These are phyloP conservation scores for Drosophila ogumai DNA, from an alignment of 1,140 invertebrate species.

Conservation along the genomic window DNA sequence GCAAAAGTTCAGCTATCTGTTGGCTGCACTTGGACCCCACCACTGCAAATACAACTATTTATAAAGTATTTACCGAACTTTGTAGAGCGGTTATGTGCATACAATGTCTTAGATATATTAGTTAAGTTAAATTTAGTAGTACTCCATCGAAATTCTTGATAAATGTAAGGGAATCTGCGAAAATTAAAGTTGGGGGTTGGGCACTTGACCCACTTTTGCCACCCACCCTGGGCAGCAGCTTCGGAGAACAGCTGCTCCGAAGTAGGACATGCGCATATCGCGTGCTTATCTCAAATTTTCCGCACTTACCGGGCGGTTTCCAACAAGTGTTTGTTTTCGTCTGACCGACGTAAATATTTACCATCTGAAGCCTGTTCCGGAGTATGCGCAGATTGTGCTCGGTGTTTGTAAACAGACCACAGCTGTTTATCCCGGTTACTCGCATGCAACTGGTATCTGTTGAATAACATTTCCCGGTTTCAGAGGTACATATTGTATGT, in stretches of 20 bases:
- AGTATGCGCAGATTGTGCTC: conserved; percentile 67
- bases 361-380: conserved; percentile 21
- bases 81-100: not conserved
- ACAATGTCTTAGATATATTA: too few species aligned
- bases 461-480: conserved; percentile 12
- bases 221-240: conserved; percentile 49
- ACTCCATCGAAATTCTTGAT: not conserved
- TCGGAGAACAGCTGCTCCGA: conserved; percentile 59
- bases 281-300: conserved; percentile 61
- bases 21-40: conserved; percentile 7
- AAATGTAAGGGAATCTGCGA: conserved; percentile 29
- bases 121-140: not conserved
- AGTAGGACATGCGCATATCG: conserved; percentile 71
- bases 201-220: conserved; percentile 67
- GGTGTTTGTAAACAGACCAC: conserved; percentile 62
- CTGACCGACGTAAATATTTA: conserved; percentile 69
- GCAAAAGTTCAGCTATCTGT: conserved; percentile 44
- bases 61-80: not conserved
- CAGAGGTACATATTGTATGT: conserved; percentile 2
- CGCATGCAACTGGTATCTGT: conserved; percentile 47
- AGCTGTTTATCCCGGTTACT: conserved; percentile 42
- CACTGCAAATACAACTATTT: not conserved
- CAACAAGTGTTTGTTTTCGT: conserved; percentile 81
- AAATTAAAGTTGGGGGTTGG: conserved; percentile 28
- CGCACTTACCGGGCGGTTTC: conserved; percentile 31